Percentiles rank a stretch among this genome's conserved stretches.
phyloP scores from a whole-genome alignment of 2,113 vertebrate species.

The Naja naja region DNA sequence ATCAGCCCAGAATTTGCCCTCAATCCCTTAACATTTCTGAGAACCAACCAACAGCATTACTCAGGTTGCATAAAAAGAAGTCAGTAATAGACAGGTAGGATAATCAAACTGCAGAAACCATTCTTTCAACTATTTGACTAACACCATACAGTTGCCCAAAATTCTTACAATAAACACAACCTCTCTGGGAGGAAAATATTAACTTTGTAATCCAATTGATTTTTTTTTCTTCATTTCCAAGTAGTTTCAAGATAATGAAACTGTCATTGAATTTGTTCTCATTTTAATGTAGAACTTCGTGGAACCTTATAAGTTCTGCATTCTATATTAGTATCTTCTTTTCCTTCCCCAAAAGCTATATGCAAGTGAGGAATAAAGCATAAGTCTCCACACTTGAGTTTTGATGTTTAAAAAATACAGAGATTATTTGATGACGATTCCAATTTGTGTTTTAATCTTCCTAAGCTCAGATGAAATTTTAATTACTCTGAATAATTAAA shows the following conservation, averaged over 20 bases:
- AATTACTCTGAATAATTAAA: conserved; percentile 20
- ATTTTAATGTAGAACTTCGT: not conserved
- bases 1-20: not conserved
- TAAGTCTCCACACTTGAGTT: not conserved
- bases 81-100: not conserved
- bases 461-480: not conserved
- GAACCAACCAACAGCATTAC: not conserved
- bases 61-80: conserved; percentile 8
- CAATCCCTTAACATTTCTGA: not conserved
- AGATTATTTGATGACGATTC: conserved; percentile 5
- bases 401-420: not conserved
- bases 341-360: accelerated
- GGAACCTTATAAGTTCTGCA: not conserved
- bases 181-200: conserved; percentile 22
- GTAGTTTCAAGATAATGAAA: not conserved
- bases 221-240: not conserved
- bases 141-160: not conserved
- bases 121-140: not conserved
- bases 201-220: conserved; percentile 16
- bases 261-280: not conserved
- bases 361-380: not conserved
- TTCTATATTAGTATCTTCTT: not conserved
- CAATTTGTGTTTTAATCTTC: conserved; percentile 1
- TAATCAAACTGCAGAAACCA: conserved; percentile 10
- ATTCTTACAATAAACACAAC: conserved; percentile 10